Evolutionary conservation across 2,113 vertebrate genomes (phyloP), one percentile per base, ranked within the genome.

Genomic region (Hemibagrus wyckioides): DNA sequence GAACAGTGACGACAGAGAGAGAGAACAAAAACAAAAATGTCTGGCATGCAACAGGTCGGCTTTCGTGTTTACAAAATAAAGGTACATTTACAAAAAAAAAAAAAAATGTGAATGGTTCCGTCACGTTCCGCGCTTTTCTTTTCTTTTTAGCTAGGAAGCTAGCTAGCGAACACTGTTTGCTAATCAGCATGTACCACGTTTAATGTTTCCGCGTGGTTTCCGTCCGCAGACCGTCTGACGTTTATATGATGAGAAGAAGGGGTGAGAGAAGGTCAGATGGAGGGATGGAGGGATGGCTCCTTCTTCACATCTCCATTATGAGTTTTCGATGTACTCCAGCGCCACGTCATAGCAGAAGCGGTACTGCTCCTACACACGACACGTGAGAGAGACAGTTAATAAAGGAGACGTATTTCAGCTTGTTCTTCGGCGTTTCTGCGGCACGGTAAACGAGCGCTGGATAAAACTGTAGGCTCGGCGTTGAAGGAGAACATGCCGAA

Each of bases 341-440:
- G 97, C 96, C 71, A 99, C 96, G 52, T 99, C 98, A 0, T 99
- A 99, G 93, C 97, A 98, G 95, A 99, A 99, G n/a, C 98, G 97
- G 90, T 99, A 99, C 90, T 99, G 98, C 87, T 99, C 98, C 98
- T 99, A 92, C 19, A 86, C 80, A 76, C 17, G 25, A 75, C 71
- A 75, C 39, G 41, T 19, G 3, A 21, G 17, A 15, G n/a, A 67
- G n/a, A 65, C 63, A 65, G 11, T 15, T 25, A 50, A 21, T 56
- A 57, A 36, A 6, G 3, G 10, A 39, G 19, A 69, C 33, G 10
- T 1, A 4, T 7, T 33, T 67, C 4, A 67, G 10, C 15, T n/a
- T n/a, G 61, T 63, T n/a, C 28, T 3, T 28, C 28, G 11, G 28
- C 10, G 6, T 25, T 76, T 76, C 39, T 59, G 57, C 23, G 7